phyloP scores from a whole-genome alignment of 2,113 vertebrate species.

The Solea senegalensis region DNA sequence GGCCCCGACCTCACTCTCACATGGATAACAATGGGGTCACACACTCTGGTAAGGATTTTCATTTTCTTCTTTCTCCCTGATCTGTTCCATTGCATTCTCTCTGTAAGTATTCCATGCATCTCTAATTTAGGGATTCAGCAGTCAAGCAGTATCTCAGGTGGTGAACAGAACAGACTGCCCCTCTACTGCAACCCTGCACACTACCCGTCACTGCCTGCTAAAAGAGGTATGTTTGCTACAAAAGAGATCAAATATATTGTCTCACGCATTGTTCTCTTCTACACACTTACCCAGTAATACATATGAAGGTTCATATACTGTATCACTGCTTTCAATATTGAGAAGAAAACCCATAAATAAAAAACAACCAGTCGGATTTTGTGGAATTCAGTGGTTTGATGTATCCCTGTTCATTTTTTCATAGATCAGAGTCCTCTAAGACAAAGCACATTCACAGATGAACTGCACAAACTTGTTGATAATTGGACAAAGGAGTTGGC shows the following conservation, averaged over 20 bases:
- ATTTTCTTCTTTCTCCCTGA: conserved; percentile 1
- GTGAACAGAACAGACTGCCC: conserved; percentile 64
- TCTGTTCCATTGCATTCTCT: background rate
- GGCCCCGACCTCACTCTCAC: conserved; percentile 85
- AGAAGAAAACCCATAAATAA: too few relatives aligned
- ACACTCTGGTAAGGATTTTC: conserved; percentile 77
- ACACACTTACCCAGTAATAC: too few relatives aligned
- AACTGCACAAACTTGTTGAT: conserved; percentile 92
- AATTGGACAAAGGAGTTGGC: conserved; percentile 90
- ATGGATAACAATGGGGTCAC: conserved; percentile 84
- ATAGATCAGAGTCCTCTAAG: conserved; percentile 78
- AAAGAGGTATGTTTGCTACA: conserved; percentile 61
- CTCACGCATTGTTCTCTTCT: too few relatives aligned
- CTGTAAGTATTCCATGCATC: background rate
- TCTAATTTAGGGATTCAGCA: conserved; percentile 73
- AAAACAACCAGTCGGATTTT: background rate
- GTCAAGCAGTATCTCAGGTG: conserved; percentile 73
- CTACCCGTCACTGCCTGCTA: conserved; percentile 43
- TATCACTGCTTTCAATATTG: too few relatives aligned
- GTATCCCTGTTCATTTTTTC: conserved; percentile 22
- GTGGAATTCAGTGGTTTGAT: background rate
- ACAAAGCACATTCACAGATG: conserved; percentile 92
- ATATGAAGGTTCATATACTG: too few relatives aligned
- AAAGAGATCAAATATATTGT: background rate
- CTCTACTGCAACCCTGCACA: conserved; percentile 61